A percentile compares a stretch with the other conserved stretches of the same genome.
Conservation (phyloP, 2,113 vertebrate species). For the Podiceps cristatus region DNA sequence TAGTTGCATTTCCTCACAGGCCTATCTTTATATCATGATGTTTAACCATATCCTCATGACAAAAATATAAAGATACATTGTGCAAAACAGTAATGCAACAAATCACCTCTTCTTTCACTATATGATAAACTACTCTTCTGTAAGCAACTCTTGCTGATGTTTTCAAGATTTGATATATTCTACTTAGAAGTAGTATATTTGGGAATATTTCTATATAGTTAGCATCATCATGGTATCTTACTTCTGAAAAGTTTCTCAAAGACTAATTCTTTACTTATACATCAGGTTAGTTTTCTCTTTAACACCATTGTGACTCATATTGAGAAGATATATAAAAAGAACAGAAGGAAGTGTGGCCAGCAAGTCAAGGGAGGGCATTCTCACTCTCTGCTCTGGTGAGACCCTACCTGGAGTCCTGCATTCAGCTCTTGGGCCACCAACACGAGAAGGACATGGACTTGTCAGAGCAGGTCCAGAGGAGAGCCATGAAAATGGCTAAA, state of each 20-base stretch:
- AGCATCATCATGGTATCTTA: neutral
- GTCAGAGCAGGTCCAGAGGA: neutral
- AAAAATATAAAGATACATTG: neutral
- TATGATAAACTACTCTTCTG: neutral
- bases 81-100: neutral
- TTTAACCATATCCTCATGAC: neutral
- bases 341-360: neutral
- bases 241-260: neutral
- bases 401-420: fast-evolving
- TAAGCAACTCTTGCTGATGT: neutral
- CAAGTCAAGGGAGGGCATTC: fast-evolving
- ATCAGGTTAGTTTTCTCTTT: neutral
- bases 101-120: neutral
- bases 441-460: neutral
- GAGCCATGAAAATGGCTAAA: too few relatives aligned
- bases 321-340: neutral
- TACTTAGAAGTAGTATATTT: neutral
- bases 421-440: neutral
- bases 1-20: neutral
- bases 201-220: neutral
- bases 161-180: neutral
- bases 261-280: neutral
- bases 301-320: neutral
- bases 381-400: fast-evolving
- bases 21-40: neutral